Evolutionary conservation across 2,888 invertebrate genomes (phyloP), one percentile per base, ranked within the genome.

Genomic region (Philaethria dido): DNA sequence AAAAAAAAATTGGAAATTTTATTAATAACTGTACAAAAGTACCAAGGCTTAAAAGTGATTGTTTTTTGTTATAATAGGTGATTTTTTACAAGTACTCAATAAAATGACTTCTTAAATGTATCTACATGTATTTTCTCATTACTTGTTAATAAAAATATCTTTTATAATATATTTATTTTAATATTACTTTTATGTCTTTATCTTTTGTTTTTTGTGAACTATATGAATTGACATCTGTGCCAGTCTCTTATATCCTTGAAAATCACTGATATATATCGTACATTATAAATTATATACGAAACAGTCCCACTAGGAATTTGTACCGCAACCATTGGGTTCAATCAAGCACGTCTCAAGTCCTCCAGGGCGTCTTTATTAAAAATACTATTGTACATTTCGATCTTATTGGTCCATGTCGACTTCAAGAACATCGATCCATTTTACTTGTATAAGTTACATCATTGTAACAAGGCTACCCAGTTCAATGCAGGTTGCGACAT

Each of bases 401-500:
- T 52, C 8, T 33, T 52, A 55, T 52, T 62, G 47, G 48, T 55
- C 64, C 62, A 50, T 64, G 57, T 62, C 45, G 66, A 72, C 66
- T 47, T 55, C 63, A 69, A 65, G 61, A 57, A 61, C 61, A 48
- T 61, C 62, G 66, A 62, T 66, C 70, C 55, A 67, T 67, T 71
- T 73, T 62, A 68, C 45, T 47, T 50, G 57, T 47, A 50, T 29
- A 65, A 45, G 68, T 70, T 62, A 64, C 61, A 64, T 67, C 48
- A 50, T 59, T 57, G 63, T 62, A 64, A 62, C 72, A 72, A 72
- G 73, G 72, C 68, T 65, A 72, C 50, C 70, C 42, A 55, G 69
- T 63, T 55, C 54, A 57, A 62, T 52, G 45, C 45, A 36, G n/a
- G 33, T 57, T 64, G 47, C 57, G 39, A 64, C 39, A 57, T 47